These are phyloP conservation scores for Dallia pectoralis DNA, from an alignment of 2,797 vertebrate species.

Conservation along the genomic window DNA sequence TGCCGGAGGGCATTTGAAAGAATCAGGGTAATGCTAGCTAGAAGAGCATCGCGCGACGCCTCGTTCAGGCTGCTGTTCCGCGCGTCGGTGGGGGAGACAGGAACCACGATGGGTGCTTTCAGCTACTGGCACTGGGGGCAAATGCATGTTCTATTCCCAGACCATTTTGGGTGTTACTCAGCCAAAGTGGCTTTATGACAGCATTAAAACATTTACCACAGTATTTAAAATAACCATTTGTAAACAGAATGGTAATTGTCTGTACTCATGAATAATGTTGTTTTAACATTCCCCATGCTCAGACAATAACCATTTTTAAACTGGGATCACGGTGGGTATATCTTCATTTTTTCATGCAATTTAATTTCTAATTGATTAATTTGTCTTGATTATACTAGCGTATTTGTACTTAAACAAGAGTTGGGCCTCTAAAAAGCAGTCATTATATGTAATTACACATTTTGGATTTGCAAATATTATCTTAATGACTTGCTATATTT, in stretches of 20 bases:
- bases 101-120: background rate
- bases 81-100: background rate
- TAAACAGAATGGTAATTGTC: background rate
- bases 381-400: too few relatives aligned
- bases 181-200: background rate
- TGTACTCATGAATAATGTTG: background rate
- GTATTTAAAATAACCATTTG: background rate
- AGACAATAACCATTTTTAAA: too few relatives aligned
- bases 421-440: too few relatives aligned
- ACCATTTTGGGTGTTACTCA: background rate
- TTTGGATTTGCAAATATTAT: too few relatives aligned
- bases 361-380: too few relatives aligned
- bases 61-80: background rate
- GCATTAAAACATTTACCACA: background rate
- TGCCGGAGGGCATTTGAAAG: background rate
- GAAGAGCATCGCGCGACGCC: background rate
- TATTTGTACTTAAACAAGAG: too few relatives aligned
- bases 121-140: background rate
- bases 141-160: background rate
- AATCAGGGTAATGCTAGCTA: conserved; percentile 4
- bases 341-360: too few relatives aligned
- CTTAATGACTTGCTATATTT: too few relatives aligned
- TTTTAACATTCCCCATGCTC: too few relatives aligned
- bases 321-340: too few relatives aligned
- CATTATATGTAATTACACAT: too few relatives aligned